Base-by-base conservation (phyloP, 2,113 vertebrate genomes). In the Microcebus tavaratra region DNA sequence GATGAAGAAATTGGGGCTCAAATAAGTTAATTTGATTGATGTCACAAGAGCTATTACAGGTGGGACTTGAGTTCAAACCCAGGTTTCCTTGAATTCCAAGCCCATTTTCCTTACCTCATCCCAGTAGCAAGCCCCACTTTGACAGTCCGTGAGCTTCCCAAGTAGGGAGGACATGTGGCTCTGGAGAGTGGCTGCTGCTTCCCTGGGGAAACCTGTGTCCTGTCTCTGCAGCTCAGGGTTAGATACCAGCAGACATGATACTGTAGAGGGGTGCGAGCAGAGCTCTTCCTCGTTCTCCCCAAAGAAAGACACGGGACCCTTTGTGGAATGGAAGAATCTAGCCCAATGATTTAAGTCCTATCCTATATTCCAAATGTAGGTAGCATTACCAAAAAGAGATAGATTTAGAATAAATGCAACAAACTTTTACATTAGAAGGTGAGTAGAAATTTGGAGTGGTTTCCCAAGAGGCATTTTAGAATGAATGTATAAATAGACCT, bases 191-290 rank as follows among this genome's bases (percentile, higher is more conserved):
- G 3, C 39, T 55, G 59, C 36, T 55, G 13, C 42, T 12, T 80
- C 11, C 8, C 10, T 15, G 15, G 21, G 42, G 36, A 78, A 87
- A 79, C 21, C 39, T 53, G 11, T 48, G 29, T 17, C 29, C 31
- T 20, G 0, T 6, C 34, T 50, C 48, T 65, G n/a, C 17, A 48
- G 9, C 65, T 80, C 8, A 1, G 20, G 8, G 17, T 48, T 57
- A 70, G 65, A 73, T 0, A 13, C 42, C 9, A 25, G 18, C 12
- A 59, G 27, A 25, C 0, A 0, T 1, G 0, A 11, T 42, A 3
- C 18, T 57, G 3, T 1, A 57, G 36, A 42, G 2, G 13, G 18
- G 4, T 57, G 2, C 11, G 55, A 42, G 29, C 23, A 5, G 39
- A 25, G 5, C 8, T 72, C 20, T 59, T 91, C 14, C 36, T 34